Percentiles rank a stretch among this genome's conserved stretches.
These are phyloP conservation scores for Boloria euphrosyne DNA, from an alignment of 2,888 invertebrate genomes.

Conservation along the genomic window DNA sequence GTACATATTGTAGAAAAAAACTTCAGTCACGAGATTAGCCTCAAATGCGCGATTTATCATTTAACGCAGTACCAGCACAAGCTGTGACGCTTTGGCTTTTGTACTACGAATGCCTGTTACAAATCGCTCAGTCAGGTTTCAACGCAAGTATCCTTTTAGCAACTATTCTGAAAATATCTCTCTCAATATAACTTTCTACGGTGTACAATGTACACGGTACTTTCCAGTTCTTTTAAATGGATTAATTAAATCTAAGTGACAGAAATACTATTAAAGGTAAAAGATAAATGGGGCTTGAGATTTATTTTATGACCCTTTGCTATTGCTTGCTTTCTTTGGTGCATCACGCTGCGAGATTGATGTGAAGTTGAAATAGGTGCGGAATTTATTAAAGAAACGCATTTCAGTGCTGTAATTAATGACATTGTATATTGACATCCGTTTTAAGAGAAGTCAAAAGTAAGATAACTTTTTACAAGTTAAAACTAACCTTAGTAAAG, in stretches of 20 bases:
- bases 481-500: neutral
- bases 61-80: too few relatives aligned
- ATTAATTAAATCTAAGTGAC: constrained; percentile 22
- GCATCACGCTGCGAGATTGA: constrained; percentile 29
- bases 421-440: neutral
- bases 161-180: too few relatives aligned
- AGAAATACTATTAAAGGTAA: constrained; percentile 21
- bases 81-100: too few relatives aligned
- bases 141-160: too few relatives aligned
- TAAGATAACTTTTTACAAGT: neutral
- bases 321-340: constrained; percentile 5
- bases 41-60: too few relatives aligned
- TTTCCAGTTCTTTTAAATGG: constrained; percentile 1
- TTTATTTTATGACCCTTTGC: constrained; percentile 17
- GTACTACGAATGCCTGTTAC: too few relatives aligned
- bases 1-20: too few relatives aligned
- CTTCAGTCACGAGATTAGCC: too few relatives aligned
- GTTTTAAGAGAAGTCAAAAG: too few relatives aligned
- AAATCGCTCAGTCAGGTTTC: too few relatives aligned
- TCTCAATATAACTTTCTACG: too few relatives aligned
- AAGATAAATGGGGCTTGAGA: constrained; percentile 28
- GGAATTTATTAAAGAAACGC: constrained; percentile 12
- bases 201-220: too few relatives aligned
- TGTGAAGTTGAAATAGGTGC: constrained; percentile 9
- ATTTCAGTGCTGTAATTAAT: neutral